These are phyloP conservation scores for Drusus annulatus DNA, from an alignment of 1,140 invertebrate genomes.

Conservation along the genomic window DNA sequence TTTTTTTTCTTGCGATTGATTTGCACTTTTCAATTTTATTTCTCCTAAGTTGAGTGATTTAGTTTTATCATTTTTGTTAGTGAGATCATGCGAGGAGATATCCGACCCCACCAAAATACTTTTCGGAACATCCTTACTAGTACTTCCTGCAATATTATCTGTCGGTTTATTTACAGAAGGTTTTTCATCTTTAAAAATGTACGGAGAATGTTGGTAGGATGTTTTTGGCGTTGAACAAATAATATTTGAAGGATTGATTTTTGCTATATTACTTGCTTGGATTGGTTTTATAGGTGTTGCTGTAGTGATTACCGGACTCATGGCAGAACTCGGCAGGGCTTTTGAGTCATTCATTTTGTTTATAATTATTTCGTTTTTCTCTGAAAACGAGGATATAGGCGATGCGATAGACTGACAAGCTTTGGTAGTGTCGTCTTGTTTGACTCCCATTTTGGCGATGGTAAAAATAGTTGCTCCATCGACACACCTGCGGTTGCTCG, in stretches of 20 bases:
- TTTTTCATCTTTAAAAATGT: slow-evolving; percentile 38
- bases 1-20: neutral
- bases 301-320: slow-evolving; percentile 1
- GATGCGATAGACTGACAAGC: slow-evolving; percentile 55
- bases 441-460: slow-evolving; percentile 48
- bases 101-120: neutral
- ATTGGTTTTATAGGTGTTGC: slow-evolving; percentile 6
- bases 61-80: neutral
- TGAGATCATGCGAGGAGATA: neutral
- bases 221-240: slow-evolving; percentile 49
- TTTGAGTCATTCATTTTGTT: slow-evolving; percentile 25
- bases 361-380: slow-evolving; percentile 42
- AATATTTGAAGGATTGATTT: slow-evolving; percentile 41
- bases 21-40: neutral
- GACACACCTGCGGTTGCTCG: slow-evolving; percentile 14
- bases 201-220: slow-evolving; percentile 44
- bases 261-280: neutral
- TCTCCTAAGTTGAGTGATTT: neutral
- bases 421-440: slow-evolving; percentile 47
- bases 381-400: slow-evolving; percentile 51
- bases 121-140: neutral
- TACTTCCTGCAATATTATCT: neutral
- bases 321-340: neutral
- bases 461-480: slow-evolving; percentile 55
- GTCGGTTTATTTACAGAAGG: neutral